Evolutionary conservation across 2,888 invertebrate species (phyloP).

Genomic region (Nephrotoma guestfalica): DNA sequence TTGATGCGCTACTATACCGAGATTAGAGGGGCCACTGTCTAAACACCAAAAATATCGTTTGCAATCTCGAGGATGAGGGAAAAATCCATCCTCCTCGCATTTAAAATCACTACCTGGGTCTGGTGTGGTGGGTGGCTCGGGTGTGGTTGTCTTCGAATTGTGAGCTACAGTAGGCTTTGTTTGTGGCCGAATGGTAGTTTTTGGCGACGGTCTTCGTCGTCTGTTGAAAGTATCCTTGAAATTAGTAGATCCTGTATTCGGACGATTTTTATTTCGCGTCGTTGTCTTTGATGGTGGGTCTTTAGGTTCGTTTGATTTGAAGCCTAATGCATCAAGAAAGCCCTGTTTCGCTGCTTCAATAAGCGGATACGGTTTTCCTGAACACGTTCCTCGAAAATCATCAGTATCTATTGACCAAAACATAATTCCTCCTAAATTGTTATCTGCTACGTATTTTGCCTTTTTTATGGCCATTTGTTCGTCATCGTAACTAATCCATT

Average conservation of each 20-base stretch:
- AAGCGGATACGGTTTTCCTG: slow-evolving; percentile 72
- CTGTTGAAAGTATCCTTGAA: slow-evolving; percentile 14
- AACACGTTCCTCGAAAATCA: slow-evolving; percentile 83
- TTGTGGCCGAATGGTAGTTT: slow-evolving; percentile 22
- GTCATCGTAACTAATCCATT: slow-evolving; percentile 92
- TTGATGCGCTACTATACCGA: slow-evolving; percentile 81
- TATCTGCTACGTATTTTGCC: slow-evolving; percentile 71
- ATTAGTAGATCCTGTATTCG: slow-evolving; percentile 13
- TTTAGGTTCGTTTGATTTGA: slow-evolving; percentile 18
- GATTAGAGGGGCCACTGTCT: slow-evolving; percentile 73
- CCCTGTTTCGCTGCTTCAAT: slow-evolving; percentile 84
- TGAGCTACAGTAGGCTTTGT: slow-evolving; percentile 25
- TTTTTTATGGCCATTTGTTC: slow-evolving; percentile 68
- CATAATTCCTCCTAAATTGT: slow-evolving; percentile 61
- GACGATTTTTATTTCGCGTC: slow-evolving; percentile 21
- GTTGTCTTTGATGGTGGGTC: slow-evolving; percentile 20
- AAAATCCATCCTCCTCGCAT: slow-evolving; percentile 87
- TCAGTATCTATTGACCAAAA: slow-evolving; percentile 76
- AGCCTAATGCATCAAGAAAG: slow-evolving; percentile 47
- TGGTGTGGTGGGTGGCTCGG: slow-evolving; percentile 65
- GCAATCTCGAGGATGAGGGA: slow-evolving; percentile 80
- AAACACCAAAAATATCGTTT: slow-evolving; percentile 93
- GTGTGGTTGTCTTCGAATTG: slow-evolving; percentile 35
- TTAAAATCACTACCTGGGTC: slow-evolving; percentile 81
- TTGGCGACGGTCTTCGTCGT: slow-evolving; percentile 17